Conservation (phyloP, 1,140 invertebrate species). For the Drosophila kepulauana region DNA sequence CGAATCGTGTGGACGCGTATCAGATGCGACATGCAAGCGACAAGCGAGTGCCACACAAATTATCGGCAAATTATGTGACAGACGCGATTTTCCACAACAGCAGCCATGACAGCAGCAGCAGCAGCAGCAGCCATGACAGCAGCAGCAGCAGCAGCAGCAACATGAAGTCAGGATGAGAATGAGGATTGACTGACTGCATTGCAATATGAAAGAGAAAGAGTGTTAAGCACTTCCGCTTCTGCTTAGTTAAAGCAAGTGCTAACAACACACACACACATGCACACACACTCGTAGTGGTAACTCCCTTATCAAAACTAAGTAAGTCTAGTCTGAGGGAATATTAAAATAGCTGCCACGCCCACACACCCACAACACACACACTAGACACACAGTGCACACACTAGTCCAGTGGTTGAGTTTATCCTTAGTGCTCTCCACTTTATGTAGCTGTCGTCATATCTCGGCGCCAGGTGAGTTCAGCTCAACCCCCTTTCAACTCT, state of each 20-base stretch:
- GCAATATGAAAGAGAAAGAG: background rate
- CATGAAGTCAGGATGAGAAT: background rate
- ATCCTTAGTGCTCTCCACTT: slow-evolving; percentile 16
- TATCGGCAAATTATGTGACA: slow-evolving; percentile 65
- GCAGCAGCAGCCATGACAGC: too few relatives aligned
- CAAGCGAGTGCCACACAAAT: slow-evolving; percentile 43
- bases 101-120: slow-evolving; percentile 40
- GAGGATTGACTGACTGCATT: background rate
- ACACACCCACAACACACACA: slow-evolving; percentile 1
- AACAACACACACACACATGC: background rate
- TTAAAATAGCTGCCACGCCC: slow-evolving; percentile 46
- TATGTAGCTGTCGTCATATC: slow-evolving; percentile 23
- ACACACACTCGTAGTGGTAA: background rate
- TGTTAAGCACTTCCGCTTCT: slow-evolving; percentile 43
- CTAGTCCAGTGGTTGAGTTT: slow-evolving; percentile 23
- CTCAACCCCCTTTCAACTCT: background rate
- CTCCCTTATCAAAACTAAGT: slow-evolving; percentile 50
- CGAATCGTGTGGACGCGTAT: background rate
- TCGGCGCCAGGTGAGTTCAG: slow-evolving; percentile 29
- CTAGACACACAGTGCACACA: background rate
- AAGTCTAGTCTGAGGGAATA: slow-evolving; percentile 35
- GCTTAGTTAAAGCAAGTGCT: slow-evolving; percentile 43
- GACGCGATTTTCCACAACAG: slow-evolving; percentile 71
- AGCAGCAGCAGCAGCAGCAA: background rate
- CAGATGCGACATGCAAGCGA: slow-evolving; percentile 22